Evolutionary conservation across 1,140 invertebrate genomes (phyloP), one percentile per base, ranked within the genome.

Genomic region (Theocolax elegans): DNA sequence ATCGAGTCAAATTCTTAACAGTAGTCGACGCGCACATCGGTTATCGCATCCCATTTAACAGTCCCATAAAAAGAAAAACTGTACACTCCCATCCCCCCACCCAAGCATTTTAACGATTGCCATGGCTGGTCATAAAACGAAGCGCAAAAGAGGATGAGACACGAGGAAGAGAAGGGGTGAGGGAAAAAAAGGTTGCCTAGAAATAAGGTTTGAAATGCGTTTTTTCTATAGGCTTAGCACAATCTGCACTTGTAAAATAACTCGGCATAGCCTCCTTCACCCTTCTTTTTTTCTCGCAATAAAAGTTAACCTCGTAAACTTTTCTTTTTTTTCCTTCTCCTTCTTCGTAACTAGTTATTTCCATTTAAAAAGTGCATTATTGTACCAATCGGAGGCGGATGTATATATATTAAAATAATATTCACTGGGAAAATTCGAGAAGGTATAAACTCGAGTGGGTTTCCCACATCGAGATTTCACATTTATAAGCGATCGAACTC

Each of bases 291-390:
- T 12, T 38, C 35, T 46, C 19, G 51, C 51, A 31, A 31, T 54
- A 29, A 29, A 54, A 54, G 23, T 25, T 54, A n/a, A n/a, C n/a
- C n/a, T n/a, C 35, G 35, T 38, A 38, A 38, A 38, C 35, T 38
- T 13, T 6, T 13, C 35, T 38, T n/a, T 46, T 10, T 46, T 49
- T 49, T 21, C 21, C 12, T 19, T 13, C 23, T 23, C 48, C 13
- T 12, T 12, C n/a, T n/a, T 8, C 42, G 6, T 6, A n/a, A 19
- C 42, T 46, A 4, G 23, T 29, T 54, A n/a, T 54, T 54, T 54
- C n/a, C 51, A 54, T 54, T 54, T 54, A 29, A 54, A 54, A 54
- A 29, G n/a, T n/a, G 51, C 23, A 29, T 54, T 54, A 31, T 31
- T 17, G 51, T 29, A 25, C 23, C n/a, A n/a, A 27, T 27, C 51